Evolutionary conservation across 2,113 vertebrate genomes (phyloP).

Genomic region (Callionymus lyra): DNA sequence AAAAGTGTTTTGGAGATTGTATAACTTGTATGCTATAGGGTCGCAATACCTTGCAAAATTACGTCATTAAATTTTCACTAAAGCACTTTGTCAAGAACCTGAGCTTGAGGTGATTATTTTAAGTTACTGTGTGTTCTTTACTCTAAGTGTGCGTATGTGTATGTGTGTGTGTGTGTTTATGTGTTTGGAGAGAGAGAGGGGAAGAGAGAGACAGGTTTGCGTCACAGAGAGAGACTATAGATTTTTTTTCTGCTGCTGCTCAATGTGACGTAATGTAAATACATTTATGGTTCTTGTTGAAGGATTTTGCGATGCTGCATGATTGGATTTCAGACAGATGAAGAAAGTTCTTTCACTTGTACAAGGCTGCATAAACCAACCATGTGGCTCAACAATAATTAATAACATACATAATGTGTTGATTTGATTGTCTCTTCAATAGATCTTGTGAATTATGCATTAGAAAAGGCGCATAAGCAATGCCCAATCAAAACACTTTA

Average conservation of each 20-base stretch:
- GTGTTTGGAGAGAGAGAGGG: conserved; percentile 6
- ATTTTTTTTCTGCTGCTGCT: conserved; percentile 5
- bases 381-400: no score
- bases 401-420: no score
- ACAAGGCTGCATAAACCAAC: no score
- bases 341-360: no score
- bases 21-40: conserved; percentile 50
- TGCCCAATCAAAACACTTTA: no score
- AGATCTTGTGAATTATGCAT: no score
- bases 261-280: no score
- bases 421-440: no score
- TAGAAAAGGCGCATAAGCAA: no score
- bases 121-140: conserved; percentile 12
- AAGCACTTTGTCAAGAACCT: conserved; percentile 57
- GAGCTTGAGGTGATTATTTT: conserved; percentile 32
- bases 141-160: conserved; percentile 7
- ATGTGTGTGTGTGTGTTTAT: conserved; percentile 9
- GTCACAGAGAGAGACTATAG: background rate
- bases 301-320: no score
- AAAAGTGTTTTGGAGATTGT: conserved; percentile 51
- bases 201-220: conserved; percentile 19
- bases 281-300: no score
- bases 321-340: no score
- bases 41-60: conserved; percentile 44
- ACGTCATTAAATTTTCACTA: conserved; percentile 62